Evolutionary conservation across 2,888 invertebrate species (phyloP).

Genomic region (Drosophila lutescens): DNA sequence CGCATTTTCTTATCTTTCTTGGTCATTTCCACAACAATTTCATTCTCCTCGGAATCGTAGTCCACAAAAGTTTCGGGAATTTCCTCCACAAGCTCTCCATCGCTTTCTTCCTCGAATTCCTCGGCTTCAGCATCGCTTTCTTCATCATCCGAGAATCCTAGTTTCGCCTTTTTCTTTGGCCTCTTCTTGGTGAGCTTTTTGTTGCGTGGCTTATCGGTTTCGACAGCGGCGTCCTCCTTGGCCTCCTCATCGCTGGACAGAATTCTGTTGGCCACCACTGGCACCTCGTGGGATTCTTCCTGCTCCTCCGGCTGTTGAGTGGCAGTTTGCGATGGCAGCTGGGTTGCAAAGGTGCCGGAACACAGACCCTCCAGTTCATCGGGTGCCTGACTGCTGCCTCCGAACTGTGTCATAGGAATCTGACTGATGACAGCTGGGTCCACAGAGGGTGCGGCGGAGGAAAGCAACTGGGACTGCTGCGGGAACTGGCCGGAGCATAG

Average conservation of each 20-base stretch:
- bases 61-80: conserved; percentile 86
- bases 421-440: conserved; percentile 74
- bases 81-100: conserved; percentile 81
- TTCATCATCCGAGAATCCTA: conserved; percentile 83
- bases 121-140: conserved; percentile 71
- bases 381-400: conserved; percentile 66
- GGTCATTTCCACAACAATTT: conserved; percentile 85
- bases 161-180: conserved; percentile 81
- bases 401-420: conserved; percentile 78
- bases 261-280: conserved; percentile 81
- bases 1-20: conserved; percentile 83
- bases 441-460: conserved; percentile 42
- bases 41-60: conserved; percentile 95
- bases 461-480: conserved; percentile 81
- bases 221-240: conserved; percentile 14
- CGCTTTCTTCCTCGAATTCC: conserved; percentile 55
- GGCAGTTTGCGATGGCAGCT: conserved; percentile 25
- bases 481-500: conserved; percentile 87
- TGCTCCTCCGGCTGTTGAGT: conserved; percentile 38
- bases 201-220: conserved; percentile 56
- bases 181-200: conserved; percentile 81
- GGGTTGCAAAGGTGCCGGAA: conserved; percentile 86
- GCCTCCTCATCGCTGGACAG: conserved; percentile 85
- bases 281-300: not conserved
- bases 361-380: conserved; percentile 86